These are phyloP conservation scores for Hydroisotoma schaefferi DNA, from an alignment of 2,888 invertebrate species.

Conservation along the genomic window DNA sequence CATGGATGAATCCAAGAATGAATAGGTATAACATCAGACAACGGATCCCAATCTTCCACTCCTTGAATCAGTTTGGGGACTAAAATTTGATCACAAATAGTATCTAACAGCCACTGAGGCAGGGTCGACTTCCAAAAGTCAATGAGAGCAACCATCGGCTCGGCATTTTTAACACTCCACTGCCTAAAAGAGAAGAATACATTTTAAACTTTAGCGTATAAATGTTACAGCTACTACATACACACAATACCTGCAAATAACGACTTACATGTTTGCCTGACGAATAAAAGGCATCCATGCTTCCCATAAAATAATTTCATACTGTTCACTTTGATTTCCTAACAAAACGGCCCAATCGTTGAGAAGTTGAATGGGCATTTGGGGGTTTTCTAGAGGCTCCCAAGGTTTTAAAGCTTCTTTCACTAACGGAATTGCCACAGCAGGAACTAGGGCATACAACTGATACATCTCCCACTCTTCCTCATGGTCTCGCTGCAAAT, in stretches of 20 bases:
- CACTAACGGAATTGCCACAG: constrained; percentile 77
- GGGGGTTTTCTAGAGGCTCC: constrained; percentile 71
- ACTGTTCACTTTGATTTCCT: constrained; percentile 56
- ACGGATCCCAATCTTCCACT: constrained; percentile 90
- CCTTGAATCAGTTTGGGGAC: constrained; percentile 67
- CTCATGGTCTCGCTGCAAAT: constrained; percentile 60
- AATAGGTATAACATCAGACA: constrained; percentile 89
- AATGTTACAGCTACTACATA: neutral
- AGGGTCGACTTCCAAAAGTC: constrained; percentile 75
- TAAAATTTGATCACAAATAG: constrained; percentile 76
- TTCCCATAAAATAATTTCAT: constrained; percentile 82
- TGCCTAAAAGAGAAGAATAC: constrained; percentile 54
- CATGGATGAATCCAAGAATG: constrained; percentile 98
- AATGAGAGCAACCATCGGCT: constrained; percentile 72
- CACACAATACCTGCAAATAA: no score
- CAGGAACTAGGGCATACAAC: constrained; percentile 75
- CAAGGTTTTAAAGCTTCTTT: constrained; percentile 70
- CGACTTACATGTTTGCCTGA: constrained; percentile 66
- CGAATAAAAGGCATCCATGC: constrained; percentile 82
- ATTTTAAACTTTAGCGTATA: constrained; percentile 11
- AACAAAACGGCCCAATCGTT: constrained; percentile 39
- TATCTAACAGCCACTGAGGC: constrained; percentile 78
- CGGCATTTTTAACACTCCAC: constrained; percentile 81
- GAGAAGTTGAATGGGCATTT: constrained; percentile 60
- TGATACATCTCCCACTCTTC: constrained; percentile 75